Base-by-base conservation (phyloP, 2,113 vertebrate genomes). In the Pholis gunnellus region DNA sequence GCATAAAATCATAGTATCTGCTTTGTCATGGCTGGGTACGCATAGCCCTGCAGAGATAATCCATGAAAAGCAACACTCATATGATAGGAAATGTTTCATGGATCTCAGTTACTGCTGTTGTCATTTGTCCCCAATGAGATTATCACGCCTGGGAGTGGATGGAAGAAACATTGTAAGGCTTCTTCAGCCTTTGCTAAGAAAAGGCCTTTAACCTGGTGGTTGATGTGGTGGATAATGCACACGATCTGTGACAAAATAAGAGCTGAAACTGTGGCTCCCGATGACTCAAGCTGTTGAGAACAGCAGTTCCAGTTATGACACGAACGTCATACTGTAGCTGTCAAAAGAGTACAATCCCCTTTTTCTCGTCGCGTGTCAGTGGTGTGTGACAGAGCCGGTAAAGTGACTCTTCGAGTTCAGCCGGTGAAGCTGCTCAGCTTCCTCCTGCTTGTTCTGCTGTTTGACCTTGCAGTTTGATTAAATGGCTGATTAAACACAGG, bases 381-480 rank as follows among this genome's bases (percentile, higher is more conserved):
- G 66, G 60, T 68, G 81, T 82, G 67, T 76, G 42, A 64, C 75
- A 44, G 56, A 54, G 15, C 66, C 15, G 2, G 6, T 42, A 72
- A 69, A 72, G 54, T 44, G 78, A 79, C 71, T 52, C 75, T 69
- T 34, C 61, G 31, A 61, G 20, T 80, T 67, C 34, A 75, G 76
- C 52, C 59, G 9, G 73, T 36, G 71, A 54, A 31, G 76, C 67
- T 56, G 46, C 44, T 82, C 65, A 36, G 69, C 75, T 73, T 69
- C 71, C 52, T 22, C 61, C 3, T 0, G 60, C 74, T 48, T 25
- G 31, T 36, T 83, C 81, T 63, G 56, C 50, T 74, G 82, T 84
- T 85, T 89, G 78, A 91, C 80, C 86, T 83, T 85, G 81, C 31
- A 63, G 78, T 80, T 88, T 86, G 74, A 91, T 91, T 88, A 76